Conservation (phyloP, 2,888 invertebrate species). For the Tineola bisselliella region DNA sequence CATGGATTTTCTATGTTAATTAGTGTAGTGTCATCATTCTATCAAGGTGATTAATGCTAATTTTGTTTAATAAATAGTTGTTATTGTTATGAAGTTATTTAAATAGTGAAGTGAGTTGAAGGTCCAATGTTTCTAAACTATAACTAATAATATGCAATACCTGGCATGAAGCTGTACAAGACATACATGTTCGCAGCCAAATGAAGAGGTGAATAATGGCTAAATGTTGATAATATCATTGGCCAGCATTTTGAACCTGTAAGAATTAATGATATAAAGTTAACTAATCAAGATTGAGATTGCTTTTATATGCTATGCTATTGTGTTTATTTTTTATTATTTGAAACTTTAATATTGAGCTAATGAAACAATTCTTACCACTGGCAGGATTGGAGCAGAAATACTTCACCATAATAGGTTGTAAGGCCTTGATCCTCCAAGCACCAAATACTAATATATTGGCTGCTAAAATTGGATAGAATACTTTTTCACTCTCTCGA, state of each 20-base stretch:
- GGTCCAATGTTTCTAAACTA: not conserved
- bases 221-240: constrained; percentile 94
- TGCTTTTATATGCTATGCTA: too few species aligned
- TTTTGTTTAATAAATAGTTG: too few species aligned
- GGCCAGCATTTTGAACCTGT: constrained; percentile 81
- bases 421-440: constrained; percentile 80
- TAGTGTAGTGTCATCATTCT: too few species aligned
- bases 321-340: too few species aligned
- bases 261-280: constrained; percentile 29
- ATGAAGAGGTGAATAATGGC: constrained; percentile 89
- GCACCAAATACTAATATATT: constrained; percentile 83
- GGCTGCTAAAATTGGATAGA: constrained; percentile 79
- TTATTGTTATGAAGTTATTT: too few species aligned
- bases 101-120: too few species aligned
- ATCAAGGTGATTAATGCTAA: too few species aligned
- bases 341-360: not conserved
- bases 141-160: constrained; percentile 23
- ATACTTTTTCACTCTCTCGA: constrained; percentile 79
- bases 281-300: too few species aligned
- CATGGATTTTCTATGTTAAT: too few species aligned
- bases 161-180: constrained; percentile 82
- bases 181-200: constrained; percentile 96
- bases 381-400: constrained; percentile 86
- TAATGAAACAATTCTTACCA: constrained; percentile 59
- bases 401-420: constrained; percentile 81